Base-by-base conservation (phyloP, 2,888 invertebrate genomes). In the Oegoconia quadripuncta region DNA sequence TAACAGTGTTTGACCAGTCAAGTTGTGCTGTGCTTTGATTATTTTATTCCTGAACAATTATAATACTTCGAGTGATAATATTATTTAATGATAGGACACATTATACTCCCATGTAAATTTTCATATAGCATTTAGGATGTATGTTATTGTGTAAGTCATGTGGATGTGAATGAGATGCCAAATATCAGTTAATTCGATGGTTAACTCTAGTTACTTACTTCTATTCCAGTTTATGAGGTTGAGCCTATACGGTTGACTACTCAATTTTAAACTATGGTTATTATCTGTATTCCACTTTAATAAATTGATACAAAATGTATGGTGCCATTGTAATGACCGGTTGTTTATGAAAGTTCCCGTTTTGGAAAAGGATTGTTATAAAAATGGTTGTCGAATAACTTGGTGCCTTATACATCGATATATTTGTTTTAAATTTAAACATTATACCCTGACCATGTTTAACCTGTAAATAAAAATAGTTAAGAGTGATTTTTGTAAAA, bases 91-190 rank as follows among this genome's bases (percentile, higher is more conserved):
- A 44, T 46, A 46, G 50, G 35, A 46, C 55, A 52, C 55, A 50
- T 49, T 65, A 62, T 60, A 66, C 64, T 64, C 53, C n/a, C 52
- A 59, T 62, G 60, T 67, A 67, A 63, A 67, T 61, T 35, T 41
- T 44, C 48, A 37, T 37, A 39, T 39, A 34, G 59, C 67, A 68
- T 65, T 62, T 66, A 66, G 61, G n/a, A n/a, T n/a, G n/a, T n/a
- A n/a, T n/a, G n/a, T n/a, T n/a, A n/a, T n/a, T n/a, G n/a, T n/a
- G n/a, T n/a, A n/a, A n/a, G n/a, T n/a, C n/a, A n/a, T 69, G 68
- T 67, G 59, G 59, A 66, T 76, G 80, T 80, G 74, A 81, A 78
- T 77, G 64, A 76, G 72, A 84, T 80, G 78, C 87, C 84, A 86
- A 87, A 87, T 83, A 83, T 73, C 73, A 66, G 65, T 68, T 67